These are phyloP conservation scores for Thaumetopoea pityocampa DNA, from an alignment of 1,140 invertebrate species.

Conservation along the genomic window DNA sequence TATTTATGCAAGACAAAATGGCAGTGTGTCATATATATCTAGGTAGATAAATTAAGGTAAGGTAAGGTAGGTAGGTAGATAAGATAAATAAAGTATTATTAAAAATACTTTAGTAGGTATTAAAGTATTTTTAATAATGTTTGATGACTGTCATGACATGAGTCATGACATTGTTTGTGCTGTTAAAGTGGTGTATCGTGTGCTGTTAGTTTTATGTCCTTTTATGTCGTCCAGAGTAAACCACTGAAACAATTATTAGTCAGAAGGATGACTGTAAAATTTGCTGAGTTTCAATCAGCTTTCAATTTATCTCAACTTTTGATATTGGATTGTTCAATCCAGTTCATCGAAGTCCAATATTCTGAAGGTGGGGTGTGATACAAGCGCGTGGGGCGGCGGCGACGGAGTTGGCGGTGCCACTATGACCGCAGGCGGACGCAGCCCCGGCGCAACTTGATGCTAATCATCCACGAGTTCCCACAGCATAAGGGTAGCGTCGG, in stretches of 20 bases:
- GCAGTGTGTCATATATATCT: slow-evolving; percentile 35
- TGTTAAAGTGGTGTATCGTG: too few relatives aligned
- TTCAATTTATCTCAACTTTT: background rate
- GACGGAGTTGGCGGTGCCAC: slow-evolving; percentile 62
- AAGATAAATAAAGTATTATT: slow-evolving; percentile 1
- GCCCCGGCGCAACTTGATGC: slow-evolving; percentile 48
- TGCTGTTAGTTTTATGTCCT: too few relatives aligned
- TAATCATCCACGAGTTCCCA: slow-evolving; percentile 92
- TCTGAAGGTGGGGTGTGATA: slow-evolving; percentile 39
- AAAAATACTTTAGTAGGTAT: slow-evolving; percentile 1
- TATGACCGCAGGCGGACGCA: slow-evolving; percentile 47
- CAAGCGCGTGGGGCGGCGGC: slow-evolving; percentile 37
- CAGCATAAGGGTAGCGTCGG: slow-evolving; percentile 93
- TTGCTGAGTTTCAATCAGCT: background rate
- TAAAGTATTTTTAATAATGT: too few relatives aligned
- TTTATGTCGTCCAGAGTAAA: too few relatives aligned
- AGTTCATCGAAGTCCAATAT: slow-evolving; percentile 60
- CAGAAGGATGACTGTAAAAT: too few relatives aligned
- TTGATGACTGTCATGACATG: too few relatives aligned
- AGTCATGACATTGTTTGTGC: too few relatives aligned
- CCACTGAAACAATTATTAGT: too few relatives aligned
- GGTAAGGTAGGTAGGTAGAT: background rate
- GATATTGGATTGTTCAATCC: slow-evolving; percentile 32
- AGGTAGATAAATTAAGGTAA: slow-evolving; percentile 11
- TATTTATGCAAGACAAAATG: slow-evolving; percentile 33